phyloP scores from a whole-genome alignment of 1,140 invertebrate species.

The Protaetia brevitarsis region DNA sequence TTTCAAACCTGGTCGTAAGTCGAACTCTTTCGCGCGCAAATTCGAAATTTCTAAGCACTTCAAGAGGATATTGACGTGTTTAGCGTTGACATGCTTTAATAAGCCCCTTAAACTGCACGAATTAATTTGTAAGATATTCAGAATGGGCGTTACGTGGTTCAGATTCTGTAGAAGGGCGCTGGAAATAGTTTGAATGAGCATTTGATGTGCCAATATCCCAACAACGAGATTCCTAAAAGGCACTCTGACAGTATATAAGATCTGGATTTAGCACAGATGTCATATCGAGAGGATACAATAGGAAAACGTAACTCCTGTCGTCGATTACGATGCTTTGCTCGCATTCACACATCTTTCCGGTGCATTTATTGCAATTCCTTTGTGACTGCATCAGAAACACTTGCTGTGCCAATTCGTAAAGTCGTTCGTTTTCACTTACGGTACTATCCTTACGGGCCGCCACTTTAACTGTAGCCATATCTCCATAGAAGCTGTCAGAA shows the following conservation, averaged over 20 bases:
- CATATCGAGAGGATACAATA: slow-evolving; percentile 78
- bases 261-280: slow-evolving; percentile 71
- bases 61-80: slow-evolving; percentile 67
- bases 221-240: slow-evolving; percentile 83
- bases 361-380: slow-evolving; percentile 46
- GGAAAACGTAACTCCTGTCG: slow-evolving; percentile 84
- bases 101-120: slow-evolving; percentile 56
- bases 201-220: slow-evolving; percentile 85
- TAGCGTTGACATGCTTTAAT: slow-evolving; percentile 54
- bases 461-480: slow-evolving; percentile 88
- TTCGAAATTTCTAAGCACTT: slow-evolving; percentile 79
- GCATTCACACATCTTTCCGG: slow-evolving; percentile 38
- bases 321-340: slow-evolving; percentile 55
- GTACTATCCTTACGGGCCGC: slow-evolving; percentile 83
- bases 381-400: slow-evolving; percentile 60
- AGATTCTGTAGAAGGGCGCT: slow-evolving; percentile 73
- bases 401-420: slow-evolving; percentile 84
- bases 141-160: slow-evolving; percentile 58
- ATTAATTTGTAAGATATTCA: slow-evolving; percentile 57
- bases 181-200: slow-evolving; percentile 86
- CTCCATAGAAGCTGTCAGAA: slow-evolving; percentile 91
- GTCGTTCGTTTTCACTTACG: slow-evolving; percentile 72
- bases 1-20: slow-evolving; percentile 84
- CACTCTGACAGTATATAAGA: slow-evolving; percentile 74
- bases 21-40: slow-evolving; percentile 77